phyloP scores from a whole-genome alignment of 2,797 vertebrate genomes.

The Odontamblyopus lacepedii region DNA sequence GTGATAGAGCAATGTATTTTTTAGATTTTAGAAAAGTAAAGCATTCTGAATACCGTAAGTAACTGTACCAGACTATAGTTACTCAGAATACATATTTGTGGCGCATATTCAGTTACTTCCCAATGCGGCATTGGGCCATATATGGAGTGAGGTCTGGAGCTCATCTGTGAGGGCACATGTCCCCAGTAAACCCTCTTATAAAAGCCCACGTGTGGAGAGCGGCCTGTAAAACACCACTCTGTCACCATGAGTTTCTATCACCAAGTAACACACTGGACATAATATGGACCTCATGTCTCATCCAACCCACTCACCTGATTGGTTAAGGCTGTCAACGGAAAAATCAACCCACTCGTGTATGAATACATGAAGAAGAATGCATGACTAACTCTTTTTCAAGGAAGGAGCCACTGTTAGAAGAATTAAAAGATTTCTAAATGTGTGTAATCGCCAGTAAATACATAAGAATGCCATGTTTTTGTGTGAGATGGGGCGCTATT shows the following conservation, averaged over 20 bases:
- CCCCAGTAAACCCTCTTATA: conserved; percentile 13
- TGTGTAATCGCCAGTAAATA: too few relatives aligned
- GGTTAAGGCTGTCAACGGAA: conserved; percentile 53
- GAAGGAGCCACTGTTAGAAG: neutral
- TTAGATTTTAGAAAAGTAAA: too few relatives aligned
- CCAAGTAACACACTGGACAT: conserved; percentile 4
- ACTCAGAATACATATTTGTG: too few relatives aligned
- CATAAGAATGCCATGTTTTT: too few relatives aligned
- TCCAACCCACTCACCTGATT: conserved; percentile 29
- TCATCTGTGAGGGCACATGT: conserved; percentile 41
- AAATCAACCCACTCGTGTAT: conserved; percentile 54
- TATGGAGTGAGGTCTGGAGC: conserved; percentile 25
- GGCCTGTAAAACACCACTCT: conserved; percentile 10
- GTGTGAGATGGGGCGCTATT: too few relatives aligned
- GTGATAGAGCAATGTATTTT: too few relatives aligned
- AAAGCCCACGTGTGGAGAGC: conserved; percentile 7
- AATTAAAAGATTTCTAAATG: too few relatives aligned
- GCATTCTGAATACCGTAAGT: too few relatives aligned
- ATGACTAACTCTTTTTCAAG: conserved; percentile 1
- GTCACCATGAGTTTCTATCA: conserved; percentile 13
- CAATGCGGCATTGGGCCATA: too few relatives aligned
- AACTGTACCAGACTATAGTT: too few relatives aligned
- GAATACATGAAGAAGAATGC: conserved; percentile 39
- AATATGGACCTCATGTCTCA: conserved; percentile 1
- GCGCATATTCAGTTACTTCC: too few relatives aligned